Evolutionary conservation across 1,140 invertebrate species (phyloP).

Genomic region (Steinernema feltiae): DNA sequence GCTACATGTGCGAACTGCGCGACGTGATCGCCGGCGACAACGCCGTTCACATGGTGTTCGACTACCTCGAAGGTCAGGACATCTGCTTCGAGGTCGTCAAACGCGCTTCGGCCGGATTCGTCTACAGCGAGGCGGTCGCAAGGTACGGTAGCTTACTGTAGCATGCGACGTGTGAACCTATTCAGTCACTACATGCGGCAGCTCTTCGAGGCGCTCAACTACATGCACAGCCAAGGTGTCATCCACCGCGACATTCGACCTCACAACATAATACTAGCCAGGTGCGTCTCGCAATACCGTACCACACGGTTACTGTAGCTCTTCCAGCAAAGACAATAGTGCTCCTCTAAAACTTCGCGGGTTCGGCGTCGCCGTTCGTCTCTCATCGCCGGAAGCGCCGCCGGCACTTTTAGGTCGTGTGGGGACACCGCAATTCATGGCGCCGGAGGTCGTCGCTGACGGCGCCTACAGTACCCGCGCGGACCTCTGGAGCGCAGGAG

Average conservation of each 20-base stretch:
- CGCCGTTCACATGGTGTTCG: conserved; percentile 81
- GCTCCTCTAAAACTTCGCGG: conserved; percentile 93
- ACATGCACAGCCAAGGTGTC: conserved; percentile 50
- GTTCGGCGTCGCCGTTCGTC: conserved; percentile 90
- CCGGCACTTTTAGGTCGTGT: conserved; percentile 60
- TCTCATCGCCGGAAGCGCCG: conserved; percentile 57
- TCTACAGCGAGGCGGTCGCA: conserved; percentile 95
- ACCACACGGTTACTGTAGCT: not conserved
- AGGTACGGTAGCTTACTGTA: conserved; percentile 70
- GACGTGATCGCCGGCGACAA: conserved; percentile 92
- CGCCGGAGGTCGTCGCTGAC: conserved; percentile 84
- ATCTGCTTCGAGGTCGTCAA: conserved; percentile 96
- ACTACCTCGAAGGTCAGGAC: conserved; percentile 71
- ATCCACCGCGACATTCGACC: conserved; percentile 55
- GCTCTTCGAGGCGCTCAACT: conserved; percentile 51
- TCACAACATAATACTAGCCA: conserved; percentile 79
- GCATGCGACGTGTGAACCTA: not conserved
- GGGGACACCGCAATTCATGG: conserved; percentile 92
- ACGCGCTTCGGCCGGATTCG: conserved; percentile 85
- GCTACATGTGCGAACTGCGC: conserved; percentile 90
- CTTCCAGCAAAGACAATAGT: conserved; percentile 74
- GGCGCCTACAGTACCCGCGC: conserved; percentile 89
- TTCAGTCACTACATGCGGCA: conserved; percentile 54
- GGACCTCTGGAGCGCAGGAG: conserved; percentile 69
- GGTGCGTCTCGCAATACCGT: conserved; percentile 70